phyloP scores from a whole-genome alignment of 2,797 vertebrate species.

The Cheirogaleus major region DNA sequence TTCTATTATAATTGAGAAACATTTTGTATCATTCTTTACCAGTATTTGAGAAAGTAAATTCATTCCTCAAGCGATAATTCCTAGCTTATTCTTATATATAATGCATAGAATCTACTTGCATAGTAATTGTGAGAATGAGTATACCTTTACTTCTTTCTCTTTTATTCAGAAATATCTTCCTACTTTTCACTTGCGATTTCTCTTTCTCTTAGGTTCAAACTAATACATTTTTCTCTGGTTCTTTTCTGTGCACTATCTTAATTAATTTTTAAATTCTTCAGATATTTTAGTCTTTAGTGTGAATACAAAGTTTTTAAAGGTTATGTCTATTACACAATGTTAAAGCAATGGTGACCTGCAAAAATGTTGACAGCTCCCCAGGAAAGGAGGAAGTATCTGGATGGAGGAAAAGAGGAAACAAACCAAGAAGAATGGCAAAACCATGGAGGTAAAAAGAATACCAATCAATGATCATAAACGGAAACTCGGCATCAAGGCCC shows the following conservation, averaged over 20 bases:
- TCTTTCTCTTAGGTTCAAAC: not conserved
- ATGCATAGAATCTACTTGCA: not conserved
- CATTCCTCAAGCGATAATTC: conserved; percentile 8
- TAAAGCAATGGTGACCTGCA: not conserved
- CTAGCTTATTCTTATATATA: not conserved
- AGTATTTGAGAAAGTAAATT: conserved; percentile 26
- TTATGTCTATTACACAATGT: not conserved
- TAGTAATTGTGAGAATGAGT: not conserved
- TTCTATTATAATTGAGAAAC: conserved; percentile 17
- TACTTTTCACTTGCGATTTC: not conserved
- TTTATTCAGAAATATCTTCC: not conserved
- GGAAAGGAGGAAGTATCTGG: not conserved
- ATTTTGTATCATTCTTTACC: not conserved
- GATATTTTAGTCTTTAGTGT: not conserved
- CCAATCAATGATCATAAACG: not conserved
- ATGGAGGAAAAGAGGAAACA: not conserved
- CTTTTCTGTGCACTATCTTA: not conserved
- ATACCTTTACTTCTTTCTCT: not conserved
- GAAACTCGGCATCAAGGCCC: not conserved
- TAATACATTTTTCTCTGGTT: not conserved
- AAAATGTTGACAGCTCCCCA: not conserved
- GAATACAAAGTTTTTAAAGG: not conserved
- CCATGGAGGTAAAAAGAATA: not conserved
- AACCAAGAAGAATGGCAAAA: not conserved
- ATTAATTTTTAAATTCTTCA: not conserved